Base-by-base conservation (phyloP, 2,797 vertebrate genomes). In the Alfaro cultratus region DNA sequence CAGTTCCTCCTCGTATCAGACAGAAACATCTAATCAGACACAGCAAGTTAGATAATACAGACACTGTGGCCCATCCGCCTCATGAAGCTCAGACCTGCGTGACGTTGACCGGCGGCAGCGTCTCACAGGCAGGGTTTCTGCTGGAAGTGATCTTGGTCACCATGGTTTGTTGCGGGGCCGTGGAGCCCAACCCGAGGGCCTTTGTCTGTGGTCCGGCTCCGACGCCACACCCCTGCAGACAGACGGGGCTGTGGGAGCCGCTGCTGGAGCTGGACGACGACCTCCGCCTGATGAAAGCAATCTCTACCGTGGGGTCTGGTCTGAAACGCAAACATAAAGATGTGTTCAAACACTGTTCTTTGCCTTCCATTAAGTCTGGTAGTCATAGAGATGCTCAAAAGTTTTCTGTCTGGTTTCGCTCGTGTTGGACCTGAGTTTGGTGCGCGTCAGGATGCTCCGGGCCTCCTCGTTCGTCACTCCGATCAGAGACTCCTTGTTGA, bases 401-500 rank as follows among this genome's bases (percentile, higher is more conserved):
- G 23, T 41, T 68, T 18, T 67, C 34, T 31, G 53, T 45, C 16
- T 23, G 23, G 23, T n/a, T 39, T 53, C 1, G 23, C 55, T 57
- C 43, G 41, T 55, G 51, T 23, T 8, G 39, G 51, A 98, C 98
- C 97, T 97, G 86, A 95, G 93, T 47, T 96, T 97, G 86, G 96
- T 96, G 86, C 95, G 95, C 15, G 90, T 95, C 85, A 99, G 93
- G 89, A 99, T 95, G 89, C 91, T 95, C 93, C 95, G 95, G 41
- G 97, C 98, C 90, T 99, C 97, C 92, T 99, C 98, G 41, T 97
- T 96, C 39, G 97, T 98, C 76, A 97, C 95, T 11, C 97, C 97
- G 71, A 98, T 96, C 94, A 99, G 91, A 8, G 97, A 98, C 88
- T 99, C 98, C 82, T 97, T 97, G 93, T 99, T 98, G 87, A 99